These are phyloP conservation scores for Microtus pennsylvanicus DNA, from an alignment of 2,113 vertebrate species.

Conservation along the genomic window DNA sequence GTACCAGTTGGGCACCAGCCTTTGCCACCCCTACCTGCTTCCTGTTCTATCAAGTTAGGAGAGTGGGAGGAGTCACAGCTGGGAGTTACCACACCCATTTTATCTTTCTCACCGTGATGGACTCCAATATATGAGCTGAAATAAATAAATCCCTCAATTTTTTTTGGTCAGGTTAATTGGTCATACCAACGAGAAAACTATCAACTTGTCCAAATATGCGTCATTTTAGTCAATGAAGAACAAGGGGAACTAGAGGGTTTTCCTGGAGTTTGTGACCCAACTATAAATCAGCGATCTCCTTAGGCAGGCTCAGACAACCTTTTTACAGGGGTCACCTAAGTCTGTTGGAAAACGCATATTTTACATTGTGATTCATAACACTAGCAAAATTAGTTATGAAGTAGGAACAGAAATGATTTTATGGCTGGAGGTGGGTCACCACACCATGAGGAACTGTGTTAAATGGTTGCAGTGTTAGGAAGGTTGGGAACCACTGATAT, in stretches of 20 bases:
- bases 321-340: not conserved
- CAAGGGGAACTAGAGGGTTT: not conserved
- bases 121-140: not conserved
- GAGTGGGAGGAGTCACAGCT: not conserved
- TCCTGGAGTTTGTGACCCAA: not conserved
- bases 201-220: not conserved
- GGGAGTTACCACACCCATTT: not conserved
- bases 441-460: not conserved
- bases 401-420: not conserved
- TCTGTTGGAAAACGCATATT: not conserved
- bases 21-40: not conserved
- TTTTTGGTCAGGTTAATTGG: not conserved
- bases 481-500: not conserved
- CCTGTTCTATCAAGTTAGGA: not conserved
- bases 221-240: not conserved
- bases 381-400: not conserved
- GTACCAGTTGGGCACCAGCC: not conserved
- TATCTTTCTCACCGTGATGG: accelerated
- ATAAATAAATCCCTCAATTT: not conserved
- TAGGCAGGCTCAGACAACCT: not conserved
- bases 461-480: not conserved
- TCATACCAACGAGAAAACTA: not conserved
- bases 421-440: not conserved
- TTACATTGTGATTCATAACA: not conserved
- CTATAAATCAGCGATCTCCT: not conserved